Evolutionary conservation across 1,140 invertebrate species (phyloP).

Genomic region (Thrips palmi): DNA sequence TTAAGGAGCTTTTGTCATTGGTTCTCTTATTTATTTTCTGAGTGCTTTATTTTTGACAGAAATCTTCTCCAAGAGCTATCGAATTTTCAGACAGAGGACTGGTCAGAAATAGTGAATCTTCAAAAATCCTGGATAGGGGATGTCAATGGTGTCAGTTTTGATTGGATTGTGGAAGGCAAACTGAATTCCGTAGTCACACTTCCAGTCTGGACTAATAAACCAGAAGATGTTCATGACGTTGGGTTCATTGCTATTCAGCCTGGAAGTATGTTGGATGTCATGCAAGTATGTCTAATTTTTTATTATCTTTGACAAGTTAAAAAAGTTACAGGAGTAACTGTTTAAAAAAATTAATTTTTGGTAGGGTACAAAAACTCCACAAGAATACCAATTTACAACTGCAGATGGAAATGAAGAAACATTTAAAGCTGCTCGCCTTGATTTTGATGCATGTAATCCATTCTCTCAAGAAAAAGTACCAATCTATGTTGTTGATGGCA

Average conservation of each 20-base stretch:
- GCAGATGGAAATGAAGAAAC: no score
- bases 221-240: conserved; percentile 52
- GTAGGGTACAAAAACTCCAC: no score
- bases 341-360: no score
- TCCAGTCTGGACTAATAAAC: conserved; percentile 56
- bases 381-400: no score
- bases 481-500: conserved; percentile 44
- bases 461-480: conserved; percentile 48
- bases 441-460: conserved; percentile 47
- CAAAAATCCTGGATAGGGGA: conserved; percentile 94
- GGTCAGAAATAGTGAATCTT: conserved; percentile 71
- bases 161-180: conserved; percentile 39
- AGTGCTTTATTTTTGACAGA: conserved; percentile 20
- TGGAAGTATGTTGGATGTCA: conserved; percentile 12
- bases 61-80: conserved; percentile 48
- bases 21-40: conserved; percentile 6
- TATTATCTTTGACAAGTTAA: no score
- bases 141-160: conserved; percentile 62
- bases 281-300: no score
- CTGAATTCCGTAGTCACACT: conserved; percentile 20
- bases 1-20: background rate
- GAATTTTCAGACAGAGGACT: conserved; percentile 45
- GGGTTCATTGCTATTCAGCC: conserved; percentile 27
- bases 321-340: no score
- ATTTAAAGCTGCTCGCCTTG: no score